phyloP scores from a whole-genome alignment of 2,888 invertebrate species.

The Rhamphomyia laevipes region DNA sequence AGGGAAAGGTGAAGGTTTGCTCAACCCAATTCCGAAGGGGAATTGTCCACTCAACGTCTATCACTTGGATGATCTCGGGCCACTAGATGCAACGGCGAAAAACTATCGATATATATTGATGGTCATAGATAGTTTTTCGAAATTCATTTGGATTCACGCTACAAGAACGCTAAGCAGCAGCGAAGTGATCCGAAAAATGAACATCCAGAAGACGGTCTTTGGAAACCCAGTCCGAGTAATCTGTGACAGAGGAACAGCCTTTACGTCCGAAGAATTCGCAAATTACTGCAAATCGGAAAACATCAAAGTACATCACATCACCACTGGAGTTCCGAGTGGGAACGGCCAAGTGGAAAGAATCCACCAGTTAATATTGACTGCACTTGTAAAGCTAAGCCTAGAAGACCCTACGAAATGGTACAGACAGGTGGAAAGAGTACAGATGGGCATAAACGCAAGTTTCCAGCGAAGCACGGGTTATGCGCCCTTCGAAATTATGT shows the following conservation, averaged over 20 bases:
- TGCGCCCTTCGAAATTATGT: too few relatives aligned
- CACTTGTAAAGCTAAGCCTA: too few relatives aligned
- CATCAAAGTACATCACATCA: too few relatives aligned
- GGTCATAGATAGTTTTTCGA: background rate
- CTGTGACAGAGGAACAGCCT: background rate
- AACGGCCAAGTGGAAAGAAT: too few relatives aligned
- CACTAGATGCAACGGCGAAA: background rate
- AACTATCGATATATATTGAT: background rate
- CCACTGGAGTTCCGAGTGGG: too few relatives aligned
- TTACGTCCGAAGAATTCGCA: background rate
- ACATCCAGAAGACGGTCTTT: background rate
- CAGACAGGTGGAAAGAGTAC: too few relatives aligned
- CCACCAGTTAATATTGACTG: too few relatives aligned
- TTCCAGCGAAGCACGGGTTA: too few relatives aligned
- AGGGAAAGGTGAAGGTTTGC: too few relatives aligned
- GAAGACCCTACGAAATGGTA: too few relatives aligned
- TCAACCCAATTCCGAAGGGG: too few relatives aligned
- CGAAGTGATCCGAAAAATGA: background rate
- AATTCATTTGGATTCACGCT: background rate
- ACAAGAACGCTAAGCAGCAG: background rate
- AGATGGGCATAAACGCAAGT: too few relatives aligned
- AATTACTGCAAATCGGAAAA: background rate
- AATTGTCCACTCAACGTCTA: background rate
- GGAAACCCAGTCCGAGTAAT: background rate
- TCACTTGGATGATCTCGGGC: background rate